phyloP scores from a whole-genome alignment of 2,797 vertebrate species.

The Rousettus madagascariensis region DNA sequence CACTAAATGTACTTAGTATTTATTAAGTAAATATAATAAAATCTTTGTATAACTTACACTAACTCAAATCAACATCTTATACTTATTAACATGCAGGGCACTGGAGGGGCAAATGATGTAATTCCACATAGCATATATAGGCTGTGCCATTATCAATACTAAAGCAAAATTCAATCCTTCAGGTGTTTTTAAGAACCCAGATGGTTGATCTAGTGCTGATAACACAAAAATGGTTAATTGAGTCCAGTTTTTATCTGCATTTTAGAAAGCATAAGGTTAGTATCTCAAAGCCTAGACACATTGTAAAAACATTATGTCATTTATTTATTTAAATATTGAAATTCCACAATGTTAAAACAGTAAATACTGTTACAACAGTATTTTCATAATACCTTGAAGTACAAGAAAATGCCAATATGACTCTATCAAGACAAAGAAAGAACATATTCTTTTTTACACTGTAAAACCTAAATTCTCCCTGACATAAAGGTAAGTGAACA shows the following conservation, averaged over 20 bases:
- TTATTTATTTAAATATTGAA: constrained; percentile 48
- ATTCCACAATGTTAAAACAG: not conserved
- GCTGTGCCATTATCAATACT: not conserved
- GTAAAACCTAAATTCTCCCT: not conserved
- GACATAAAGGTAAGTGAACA: not conserved
- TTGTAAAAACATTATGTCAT: not conserved
- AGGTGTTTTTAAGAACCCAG: constrained; percentile 6
- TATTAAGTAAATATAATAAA: constrained; percentile 13
- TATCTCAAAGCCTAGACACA: constrained; percentile 18
- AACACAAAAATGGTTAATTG: not conserved
- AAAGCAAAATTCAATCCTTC: constrained; percentile 17
- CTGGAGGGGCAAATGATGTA: not conserved
- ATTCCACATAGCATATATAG: not conserved
- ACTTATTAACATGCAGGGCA: not conserved
- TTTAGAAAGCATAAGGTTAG: not conserved
- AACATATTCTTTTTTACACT: not conserved
- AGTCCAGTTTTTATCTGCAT: constrained; percentile 13
- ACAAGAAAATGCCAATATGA: not conserved
- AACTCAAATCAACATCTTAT: not conserved
- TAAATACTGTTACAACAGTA: not conserved
- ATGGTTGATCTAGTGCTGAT: not conserved
- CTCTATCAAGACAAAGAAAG: not conserved
- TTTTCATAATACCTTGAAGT: constrained; percentile 5
- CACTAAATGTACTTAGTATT: not conserved
- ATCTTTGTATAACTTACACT: not conserved